Conservation (phyloP, 2,113 vertebrate species). For the Cyphomyrus plagiostoma region DNA sequence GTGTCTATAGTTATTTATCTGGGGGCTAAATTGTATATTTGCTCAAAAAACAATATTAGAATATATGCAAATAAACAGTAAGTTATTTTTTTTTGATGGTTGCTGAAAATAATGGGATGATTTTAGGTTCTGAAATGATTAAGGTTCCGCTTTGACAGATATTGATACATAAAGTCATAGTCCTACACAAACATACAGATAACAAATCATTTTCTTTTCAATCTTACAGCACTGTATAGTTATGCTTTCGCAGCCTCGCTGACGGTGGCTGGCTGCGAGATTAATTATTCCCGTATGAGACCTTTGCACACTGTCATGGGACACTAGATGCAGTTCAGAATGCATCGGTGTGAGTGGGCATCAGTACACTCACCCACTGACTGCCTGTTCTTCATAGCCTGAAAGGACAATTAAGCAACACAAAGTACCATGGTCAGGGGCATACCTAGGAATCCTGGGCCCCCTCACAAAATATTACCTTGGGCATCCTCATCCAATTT, state of each 20-base stretch:
- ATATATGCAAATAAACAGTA: neutral
- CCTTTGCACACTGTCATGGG: neutral
- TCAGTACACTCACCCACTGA: conserved; percentile 33
- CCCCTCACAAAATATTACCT: neutral
- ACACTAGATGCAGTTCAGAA: neutral
- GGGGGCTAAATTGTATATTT: neutral
- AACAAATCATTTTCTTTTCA: neutral
- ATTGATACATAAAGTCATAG: neutral
- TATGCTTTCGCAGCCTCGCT: neutral
- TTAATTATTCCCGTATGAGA: neutral
- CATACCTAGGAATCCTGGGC: neutral
- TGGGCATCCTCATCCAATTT: neutral
- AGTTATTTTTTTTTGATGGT: neutral
- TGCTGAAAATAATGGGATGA: neutral
- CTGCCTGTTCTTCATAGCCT: conserved; percentile 26
- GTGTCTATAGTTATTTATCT: neutral
- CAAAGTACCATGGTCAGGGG: neutral
- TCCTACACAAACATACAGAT: neutral
- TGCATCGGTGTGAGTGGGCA: neutral
- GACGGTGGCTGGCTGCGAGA: neutral
- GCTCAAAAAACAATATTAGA: neutral
- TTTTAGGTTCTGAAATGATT: neutral
- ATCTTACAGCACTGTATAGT: neutral
- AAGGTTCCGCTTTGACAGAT: neutral
- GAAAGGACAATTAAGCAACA: neutral